These are phyloP conservation scores for Chunga burmeisteri DNA, from an alignment of 2,113 vertebrate genomes.

Conservation along the genomic window DNA sequence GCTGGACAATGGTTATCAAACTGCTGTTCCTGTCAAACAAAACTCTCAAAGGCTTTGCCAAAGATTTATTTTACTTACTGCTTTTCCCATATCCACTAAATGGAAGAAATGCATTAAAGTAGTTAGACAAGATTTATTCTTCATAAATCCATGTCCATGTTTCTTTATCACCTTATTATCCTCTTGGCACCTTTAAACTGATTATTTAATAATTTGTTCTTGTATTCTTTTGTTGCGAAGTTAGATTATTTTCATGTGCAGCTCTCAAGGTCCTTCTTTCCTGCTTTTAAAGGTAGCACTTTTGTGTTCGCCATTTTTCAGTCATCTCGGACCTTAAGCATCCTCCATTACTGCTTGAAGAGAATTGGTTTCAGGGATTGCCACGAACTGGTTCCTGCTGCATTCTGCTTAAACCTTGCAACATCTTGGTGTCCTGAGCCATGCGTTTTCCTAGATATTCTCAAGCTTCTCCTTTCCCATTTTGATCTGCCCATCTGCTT, in stretches of 20 bases:
- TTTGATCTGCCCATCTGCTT: not conserved
- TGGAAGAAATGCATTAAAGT: not conserved
- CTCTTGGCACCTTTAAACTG: not conserved
- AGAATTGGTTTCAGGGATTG: not conserved
- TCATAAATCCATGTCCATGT: not conserved
- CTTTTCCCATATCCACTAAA: not conserved
- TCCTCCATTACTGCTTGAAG: not conserved
- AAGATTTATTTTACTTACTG: constrained; percentile 1
- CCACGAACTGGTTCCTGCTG: not conserved
- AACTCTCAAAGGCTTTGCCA: not conserved
- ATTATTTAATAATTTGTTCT: not conserved
- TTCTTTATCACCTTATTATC: not conserved
- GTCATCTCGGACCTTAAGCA: not conserved
- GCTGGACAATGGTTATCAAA: constrained; percentile 1
- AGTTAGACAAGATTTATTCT: not conserved
- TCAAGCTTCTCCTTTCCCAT: not conserved
- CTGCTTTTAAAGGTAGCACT: not conserved
- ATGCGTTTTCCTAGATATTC: not conserved
- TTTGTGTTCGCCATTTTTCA: not conserved
- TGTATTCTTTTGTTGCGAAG: not conserved
- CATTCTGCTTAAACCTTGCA: not conserved
- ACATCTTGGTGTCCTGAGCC: fast-evolving
- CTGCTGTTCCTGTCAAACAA: not conserved
- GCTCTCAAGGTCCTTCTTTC: not conserved
- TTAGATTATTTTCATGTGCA: not conserved